A percentile compares a stretch with the other conserved stretches of the same genome.
phyloP scores from a whole-genome alignment of 2,113 vertebrate genomes.

The Hepsetus odoe region DNA sequence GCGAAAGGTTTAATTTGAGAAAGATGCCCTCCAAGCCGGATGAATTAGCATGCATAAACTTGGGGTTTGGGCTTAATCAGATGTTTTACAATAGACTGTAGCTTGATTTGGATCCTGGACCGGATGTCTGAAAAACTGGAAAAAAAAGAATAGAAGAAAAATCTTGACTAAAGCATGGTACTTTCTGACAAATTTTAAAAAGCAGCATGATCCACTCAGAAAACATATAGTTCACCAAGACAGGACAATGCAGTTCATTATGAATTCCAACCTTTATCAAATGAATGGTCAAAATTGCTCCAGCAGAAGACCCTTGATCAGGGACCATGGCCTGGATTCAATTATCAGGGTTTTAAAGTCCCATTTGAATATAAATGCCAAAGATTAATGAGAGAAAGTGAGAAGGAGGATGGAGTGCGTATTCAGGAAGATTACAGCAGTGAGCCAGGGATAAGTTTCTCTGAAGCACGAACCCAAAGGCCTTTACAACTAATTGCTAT shows the following conservation, averaged over 20 bases:
- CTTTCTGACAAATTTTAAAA: neutral
- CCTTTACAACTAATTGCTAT: slow-evolving; percentile 53
- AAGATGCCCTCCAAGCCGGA: slow-evolving; percentile 30
- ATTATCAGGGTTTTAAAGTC: slow-evolving; percentile 44
- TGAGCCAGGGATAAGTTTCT: slow-evolving; percentile 52
- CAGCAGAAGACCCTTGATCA: slow-evolving; percentile 27
- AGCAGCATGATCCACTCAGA: neutral
- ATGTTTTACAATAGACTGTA: slow-evolving; percentile 34
- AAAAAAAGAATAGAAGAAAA: neutral
- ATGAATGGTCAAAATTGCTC: slow-evolving; percentile 26
- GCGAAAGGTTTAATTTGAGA: slow-evolving; percentile 34
- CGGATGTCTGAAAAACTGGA: neutral
- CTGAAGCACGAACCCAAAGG: slow-evolving; percentile 46
- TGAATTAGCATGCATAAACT: slow-evolving; percentile 38
- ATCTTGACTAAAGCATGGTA: neutral
- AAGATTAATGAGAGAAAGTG: slow-evolving; percentile 42
- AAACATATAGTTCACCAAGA: slow-evolving; percentile 24
- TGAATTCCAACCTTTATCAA: slow-evolving; percentile 19
- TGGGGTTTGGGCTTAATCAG: slow-evolving; percentile 32
- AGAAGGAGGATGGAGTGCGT: slow-evolving; percentile 29
- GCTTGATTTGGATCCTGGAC: slow-evolving; percentile 18
- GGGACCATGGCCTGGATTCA: slow-evolving; percentile 34
- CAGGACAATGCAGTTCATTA: slow-evolving; percentile 18
- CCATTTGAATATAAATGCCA: slow-evolving; percentile 52
- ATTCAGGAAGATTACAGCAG: slow-evolving; percentile 51